Percentiles rank a stretch among this genome's conserved stretches.
Evolutionary conservation across 1,140 invertebrate genomes (phyloP).

Genomic region (Neuroterus valhalla): DNA sequence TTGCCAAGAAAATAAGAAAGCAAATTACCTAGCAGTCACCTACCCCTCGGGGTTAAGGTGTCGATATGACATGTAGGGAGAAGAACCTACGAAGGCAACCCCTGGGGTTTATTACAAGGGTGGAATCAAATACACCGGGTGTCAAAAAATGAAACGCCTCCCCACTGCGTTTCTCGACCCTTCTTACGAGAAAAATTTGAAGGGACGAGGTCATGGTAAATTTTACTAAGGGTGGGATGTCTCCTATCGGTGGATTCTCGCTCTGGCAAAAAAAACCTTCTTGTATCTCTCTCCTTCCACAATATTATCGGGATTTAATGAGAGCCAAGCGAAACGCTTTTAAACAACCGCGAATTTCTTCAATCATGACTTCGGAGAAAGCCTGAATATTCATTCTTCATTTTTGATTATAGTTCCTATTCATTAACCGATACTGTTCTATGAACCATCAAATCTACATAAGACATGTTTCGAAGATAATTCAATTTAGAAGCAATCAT

Average conservation of each 20-base stretch:
- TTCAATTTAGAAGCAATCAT: too few relatives aligned
- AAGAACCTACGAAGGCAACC: slow-evolving; percentile 53
- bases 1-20: slow-evolving; percentile 73
- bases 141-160: slow-evolving; percentile 75
- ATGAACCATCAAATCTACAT: too few relatives aligned
- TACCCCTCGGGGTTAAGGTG: slow-evolving; percentile 68
- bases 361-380: not conserved
- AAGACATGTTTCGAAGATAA: too few relatives aligned
- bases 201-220: slow-evolving; percentile 42
- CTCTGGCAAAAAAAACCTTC: not conserved
- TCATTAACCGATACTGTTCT: too few relatives aligned
- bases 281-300: not conserved
- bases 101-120: slow-evolving; percentile 75
- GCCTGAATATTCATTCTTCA: not conserved
- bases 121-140: slow-evolving; percentile 76
- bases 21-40: slow-evolving; percentile 74
- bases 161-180: slow-evolving; percentile 52
- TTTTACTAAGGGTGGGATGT: slow-evolving; percentile 33
- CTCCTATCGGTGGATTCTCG: not conserved
- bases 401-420: too few relatives aligned
- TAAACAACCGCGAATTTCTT: too few relatives aligned
- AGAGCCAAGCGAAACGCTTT: not conserved
- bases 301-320: slow-evolving; percentile 35
- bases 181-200: slow-evolving; percentile 37
- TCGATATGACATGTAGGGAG: slow-evolving; percentile 75